These are phyloP conservation scores for Maniola hyperantus DNA, from an alignment of 2,888 invertebrate genomes.

Conservation along the genomic window DNA sequence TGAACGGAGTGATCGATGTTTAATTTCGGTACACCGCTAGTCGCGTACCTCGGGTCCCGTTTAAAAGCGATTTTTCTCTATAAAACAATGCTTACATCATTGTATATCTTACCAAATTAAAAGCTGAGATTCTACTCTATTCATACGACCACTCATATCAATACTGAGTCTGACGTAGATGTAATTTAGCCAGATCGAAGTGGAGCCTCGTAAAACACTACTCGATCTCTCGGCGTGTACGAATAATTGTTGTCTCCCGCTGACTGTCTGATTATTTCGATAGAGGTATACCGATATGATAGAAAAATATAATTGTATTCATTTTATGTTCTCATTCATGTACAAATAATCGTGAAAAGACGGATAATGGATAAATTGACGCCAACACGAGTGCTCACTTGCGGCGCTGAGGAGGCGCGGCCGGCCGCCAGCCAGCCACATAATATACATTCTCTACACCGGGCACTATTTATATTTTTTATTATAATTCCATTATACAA, in stretches of 20 bases:
- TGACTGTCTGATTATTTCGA: background rate
- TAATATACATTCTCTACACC: no score
- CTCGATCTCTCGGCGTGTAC: conserved; percentile 1
- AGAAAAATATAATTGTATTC: background rate
- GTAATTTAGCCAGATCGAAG: background rate
- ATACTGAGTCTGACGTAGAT: background rate
- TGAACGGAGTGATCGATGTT: conserved; percentile 29
- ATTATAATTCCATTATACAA: no score
- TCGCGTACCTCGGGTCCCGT: conserved; percentile 25
- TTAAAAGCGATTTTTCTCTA: conserved; percentile 29
- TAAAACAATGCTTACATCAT: conserved; percentile 9
- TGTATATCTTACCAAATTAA: background rate
- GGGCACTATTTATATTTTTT: no score
- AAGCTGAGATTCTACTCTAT: background rate
- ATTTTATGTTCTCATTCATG: no score
- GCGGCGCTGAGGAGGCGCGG: no score
- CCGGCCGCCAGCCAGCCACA: no score
- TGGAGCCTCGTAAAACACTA: conserved; percentile 6
- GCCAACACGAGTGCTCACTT: no score
- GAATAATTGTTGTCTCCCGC: background rate
- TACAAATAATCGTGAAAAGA: no score
- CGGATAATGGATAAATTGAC: no score
- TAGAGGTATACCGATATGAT: background rate
- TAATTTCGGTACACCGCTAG: conserved; percentile 19
- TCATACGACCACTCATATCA: background rate